Evolutionary conservation across 2,113 vertebrate genomes (phyloP).

Genomic region (Collichthys lucidus): DNA sequence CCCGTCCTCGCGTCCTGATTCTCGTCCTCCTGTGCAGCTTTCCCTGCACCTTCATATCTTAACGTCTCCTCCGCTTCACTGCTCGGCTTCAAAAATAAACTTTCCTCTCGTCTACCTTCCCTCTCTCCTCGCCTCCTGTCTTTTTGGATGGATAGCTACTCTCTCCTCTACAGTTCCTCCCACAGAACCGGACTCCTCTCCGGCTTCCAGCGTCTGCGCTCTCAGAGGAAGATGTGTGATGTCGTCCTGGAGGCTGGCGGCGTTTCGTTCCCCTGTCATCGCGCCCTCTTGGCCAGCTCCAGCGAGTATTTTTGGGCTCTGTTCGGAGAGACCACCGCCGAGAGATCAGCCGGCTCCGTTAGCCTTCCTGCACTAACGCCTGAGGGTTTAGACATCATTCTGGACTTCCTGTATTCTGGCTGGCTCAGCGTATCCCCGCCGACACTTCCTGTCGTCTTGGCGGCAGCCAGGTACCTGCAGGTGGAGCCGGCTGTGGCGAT

Average conservation of each 20-base stretch:
- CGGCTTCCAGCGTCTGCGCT: slow-evolving; percentile 90
- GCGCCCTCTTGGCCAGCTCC: slow-evolving; percentile 91
- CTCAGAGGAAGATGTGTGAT: slow-evolving; percentile 90
- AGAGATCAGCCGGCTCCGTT: slow-evolving; percentile 85
- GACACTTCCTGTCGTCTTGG: slow-evolving; percentile 88
- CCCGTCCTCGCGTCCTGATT: neutral
- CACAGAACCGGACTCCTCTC: slow-evolving; percentile 87
- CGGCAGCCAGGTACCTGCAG: slow-evolving; percentile 94
- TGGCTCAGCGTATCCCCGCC: slow-evolving; percentile 89
- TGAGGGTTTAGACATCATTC: slow-evolving; percentile 86
- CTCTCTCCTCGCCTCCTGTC: neutral
- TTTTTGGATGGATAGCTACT: slow-evolving; percentile 86
- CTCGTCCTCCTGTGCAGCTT: neutral
- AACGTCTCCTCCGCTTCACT: too few relatives aligned
- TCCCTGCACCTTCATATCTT: neutral
- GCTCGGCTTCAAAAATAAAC: neutral
- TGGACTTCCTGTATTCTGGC: slow-evolving; percentile 97
- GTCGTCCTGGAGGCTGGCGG: slow-evolving; percentile 91
- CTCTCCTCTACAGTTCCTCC: slow-evolving; percentile 91
- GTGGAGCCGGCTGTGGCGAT: slow-evolving; percentile 89
- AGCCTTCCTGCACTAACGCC: slow-evolving; percentile 88
- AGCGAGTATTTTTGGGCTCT: slow-evolving; percentile 96
- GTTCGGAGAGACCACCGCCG: slow-evolving; percentile 91
- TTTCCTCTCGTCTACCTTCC: neutral
- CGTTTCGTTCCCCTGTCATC: slow-evolving; percentile 91